These are phyloP conservation scores for Amblyopsis hoosieri DNA, from an alignment of 2,797 vertebrate species.

Conservation along the genomic window DNA sequence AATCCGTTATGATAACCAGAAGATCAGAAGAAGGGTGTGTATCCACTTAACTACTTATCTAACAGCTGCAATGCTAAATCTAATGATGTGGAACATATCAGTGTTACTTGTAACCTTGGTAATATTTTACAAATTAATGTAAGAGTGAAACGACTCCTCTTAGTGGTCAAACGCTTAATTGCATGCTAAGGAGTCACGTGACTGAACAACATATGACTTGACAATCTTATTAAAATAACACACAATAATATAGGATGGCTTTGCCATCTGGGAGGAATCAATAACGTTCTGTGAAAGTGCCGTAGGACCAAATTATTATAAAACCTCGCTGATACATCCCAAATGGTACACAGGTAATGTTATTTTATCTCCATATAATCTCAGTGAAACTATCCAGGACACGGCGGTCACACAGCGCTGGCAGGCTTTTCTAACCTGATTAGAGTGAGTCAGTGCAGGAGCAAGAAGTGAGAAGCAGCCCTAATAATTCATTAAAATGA, in stretches of 20 bases:
- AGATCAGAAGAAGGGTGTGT: conserved; percentile 80
- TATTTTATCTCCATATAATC: neutral
- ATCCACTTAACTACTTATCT: neutral
- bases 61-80: neutral
- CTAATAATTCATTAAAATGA: conserved; percentile 38
- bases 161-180: conserved; percentile 32
- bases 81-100: neutral
- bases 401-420: neutral
- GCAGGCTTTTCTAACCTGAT: conserved; percentile 15
- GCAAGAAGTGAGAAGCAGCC: conserved; percentile 25
- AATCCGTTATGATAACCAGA: conserved; percentile 91
- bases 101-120: too few relatives aligned
- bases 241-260: neutral
- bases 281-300: neutral
- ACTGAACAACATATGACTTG: neutral
- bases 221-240: conserved; percentile 9
- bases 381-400: neutral
- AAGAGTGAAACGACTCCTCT: conserved; percentile 32
- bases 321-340: neutral
- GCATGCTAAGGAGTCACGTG: neutral
- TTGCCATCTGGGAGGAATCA: neutral
- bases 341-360: neutral
- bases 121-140: too few relatives aligned
- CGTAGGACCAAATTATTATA: neutral
- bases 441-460: conserved; percentile 22